Conservation (phyloP, 2,888 invertebrate species). For the Psococerastis gibbosa region DNA sequence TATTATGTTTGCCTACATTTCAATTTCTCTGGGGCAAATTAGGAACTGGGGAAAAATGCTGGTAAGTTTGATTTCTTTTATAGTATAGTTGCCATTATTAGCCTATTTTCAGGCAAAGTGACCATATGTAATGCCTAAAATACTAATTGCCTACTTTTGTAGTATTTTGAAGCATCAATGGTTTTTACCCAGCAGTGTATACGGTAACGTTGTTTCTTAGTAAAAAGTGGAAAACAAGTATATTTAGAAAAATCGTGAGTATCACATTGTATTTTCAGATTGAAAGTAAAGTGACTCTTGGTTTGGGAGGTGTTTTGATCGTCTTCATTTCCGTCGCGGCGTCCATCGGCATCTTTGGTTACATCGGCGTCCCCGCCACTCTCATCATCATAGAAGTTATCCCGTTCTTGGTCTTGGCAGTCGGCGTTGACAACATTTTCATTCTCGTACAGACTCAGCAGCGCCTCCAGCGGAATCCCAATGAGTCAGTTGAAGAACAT, state of each 20-base stretch:
- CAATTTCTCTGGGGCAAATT: conserved; percentile 78
- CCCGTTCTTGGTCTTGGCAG: conserved; percentile 92
- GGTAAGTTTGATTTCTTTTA: too few species aligned
- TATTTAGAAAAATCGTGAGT: too few species aligned
- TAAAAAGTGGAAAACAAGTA: too few species aligned
- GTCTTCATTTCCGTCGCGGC: conserved; percentile 84
- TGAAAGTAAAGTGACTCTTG: conserved; percentile 90
- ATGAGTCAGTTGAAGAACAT: conserved; percentile 67
- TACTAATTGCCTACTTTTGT: too few species aligned
- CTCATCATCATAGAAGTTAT: conserved; percentile 93
- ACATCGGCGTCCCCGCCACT: conserved; percentile 73
- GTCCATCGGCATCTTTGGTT: conserved; percentile 87
- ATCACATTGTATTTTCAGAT: too few species aligned
- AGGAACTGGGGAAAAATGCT: conserved; percentile 48
- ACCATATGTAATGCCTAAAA: too few species aligned
- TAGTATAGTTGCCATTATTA: too few species aligned
- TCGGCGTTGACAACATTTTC: conserved; percentile 98
- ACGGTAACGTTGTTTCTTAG: too few species aligned
- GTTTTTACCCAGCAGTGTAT: too few species aligned
- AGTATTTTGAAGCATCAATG: too few species aligned
- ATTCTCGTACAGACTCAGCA: conserved; percentile 92
- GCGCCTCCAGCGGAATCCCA: conserved; percentile 48
- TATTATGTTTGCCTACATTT: conserved; percentile 96
- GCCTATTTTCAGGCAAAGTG: too few species aligned
- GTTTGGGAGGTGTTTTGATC: conserved; percentile 78